phyloP scores from a whole-genome alignment of 30 jellyfish, hydroid and myxozoan species.

The Sanderia malayensis region DNA sequence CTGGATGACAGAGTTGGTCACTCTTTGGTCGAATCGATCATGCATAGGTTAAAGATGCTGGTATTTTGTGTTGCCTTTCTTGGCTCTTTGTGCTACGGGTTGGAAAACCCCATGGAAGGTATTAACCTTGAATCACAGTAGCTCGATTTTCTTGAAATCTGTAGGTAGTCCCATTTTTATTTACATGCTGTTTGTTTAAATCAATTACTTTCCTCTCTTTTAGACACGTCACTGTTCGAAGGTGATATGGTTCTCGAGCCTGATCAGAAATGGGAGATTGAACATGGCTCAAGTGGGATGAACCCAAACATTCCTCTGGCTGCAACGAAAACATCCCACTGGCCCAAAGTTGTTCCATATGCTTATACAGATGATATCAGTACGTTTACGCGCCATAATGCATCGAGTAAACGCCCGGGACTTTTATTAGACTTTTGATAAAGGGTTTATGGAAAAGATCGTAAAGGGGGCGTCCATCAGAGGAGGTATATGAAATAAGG shows the following conservation, averaged over 20 bases:
- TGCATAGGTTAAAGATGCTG: not conserved
- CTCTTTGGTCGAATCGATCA: too few species aligned
- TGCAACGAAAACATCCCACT: conserved; percentile 39
- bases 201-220: not conserved
- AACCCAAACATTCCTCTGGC: conserved; percentile 22
- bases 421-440: not conserved
- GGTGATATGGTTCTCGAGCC: conserved; percentile 50
- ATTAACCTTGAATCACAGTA: not conserved
- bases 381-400: not conserved
- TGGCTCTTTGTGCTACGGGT: not conserved
- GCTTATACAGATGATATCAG: conserved; percentile 6
- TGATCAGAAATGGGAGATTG: conserved; percentile 33
- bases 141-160: not conserved
- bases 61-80: not conserved
- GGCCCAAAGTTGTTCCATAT: conserved; percentile 42
- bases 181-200: not conserved
- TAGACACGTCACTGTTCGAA: conserved; percentile 19
- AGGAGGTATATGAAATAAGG: too few species aligned
- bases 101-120: conserved; percentile 9
- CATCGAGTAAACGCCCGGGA: not conserved
- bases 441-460: not conserved
- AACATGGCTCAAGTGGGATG: not conserved
- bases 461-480: too few species aligned
- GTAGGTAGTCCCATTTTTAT: not conserved
- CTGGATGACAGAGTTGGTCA: too few species aligned